Percentiles rank a stretch among this genome's conserved stretches.
Conservation (phyloP, 1,140 invertebrate genomes). For the Neodiprion pinetum region DNA sequence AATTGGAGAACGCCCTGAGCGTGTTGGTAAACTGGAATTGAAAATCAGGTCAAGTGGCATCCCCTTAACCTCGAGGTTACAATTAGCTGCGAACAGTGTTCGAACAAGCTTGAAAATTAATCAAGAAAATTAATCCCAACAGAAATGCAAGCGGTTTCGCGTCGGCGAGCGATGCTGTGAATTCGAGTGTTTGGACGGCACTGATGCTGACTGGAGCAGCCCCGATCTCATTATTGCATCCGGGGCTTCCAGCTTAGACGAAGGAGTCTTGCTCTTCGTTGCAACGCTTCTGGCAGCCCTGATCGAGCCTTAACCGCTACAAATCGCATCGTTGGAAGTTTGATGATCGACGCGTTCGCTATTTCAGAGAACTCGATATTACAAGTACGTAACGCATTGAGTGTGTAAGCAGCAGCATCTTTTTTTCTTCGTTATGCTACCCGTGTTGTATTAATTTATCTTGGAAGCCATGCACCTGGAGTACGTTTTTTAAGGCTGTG, state of each 20-base stretch:
- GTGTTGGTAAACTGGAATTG: not conserved
- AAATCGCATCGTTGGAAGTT: not conserved
- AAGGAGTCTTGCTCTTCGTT: not conserved
- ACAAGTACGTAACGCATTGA: not conserved
- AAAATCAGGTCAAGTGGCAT: not conserved
- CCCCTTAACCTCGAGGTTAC: not conserved
- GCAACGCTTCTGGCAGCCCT: not conserved
- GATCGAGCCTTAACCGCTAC: not conserved
- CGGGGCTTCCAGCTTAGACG: constrained; percentile 22
- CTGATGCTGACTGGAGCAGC: constrained; percentile 46
- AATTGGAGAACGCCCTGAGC: not conserved
- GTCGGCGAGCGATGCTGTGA: constrained; percentile 79
- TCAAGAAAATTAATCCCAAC: constrained; percentile 22
- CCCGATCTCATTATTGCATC: constrained; percentile 44
- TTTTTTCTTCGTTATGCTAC: too few species aligned
- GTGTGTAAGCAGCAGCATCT: too few species aligned
- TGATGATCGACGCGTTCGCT: not conserved
- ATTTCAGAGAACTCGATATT: not conserved
- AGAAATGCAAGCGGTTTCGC: constrained; percentile 80
- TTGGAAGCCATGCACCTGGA: too few species aligned
- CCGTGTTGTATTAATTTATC: too few species aligned
- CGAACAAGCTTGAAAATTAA: too few species aligned
- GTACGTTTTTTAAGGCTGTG: too few species aligned
- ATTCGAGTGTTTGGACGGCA: constrained; percentile 74
- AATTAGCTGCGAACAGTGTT: too few species aligned